phyloP scores from a whole-genome alignment of 2,888 invertebrate genomes.

The Caenorhabditis sp. region DNA sequence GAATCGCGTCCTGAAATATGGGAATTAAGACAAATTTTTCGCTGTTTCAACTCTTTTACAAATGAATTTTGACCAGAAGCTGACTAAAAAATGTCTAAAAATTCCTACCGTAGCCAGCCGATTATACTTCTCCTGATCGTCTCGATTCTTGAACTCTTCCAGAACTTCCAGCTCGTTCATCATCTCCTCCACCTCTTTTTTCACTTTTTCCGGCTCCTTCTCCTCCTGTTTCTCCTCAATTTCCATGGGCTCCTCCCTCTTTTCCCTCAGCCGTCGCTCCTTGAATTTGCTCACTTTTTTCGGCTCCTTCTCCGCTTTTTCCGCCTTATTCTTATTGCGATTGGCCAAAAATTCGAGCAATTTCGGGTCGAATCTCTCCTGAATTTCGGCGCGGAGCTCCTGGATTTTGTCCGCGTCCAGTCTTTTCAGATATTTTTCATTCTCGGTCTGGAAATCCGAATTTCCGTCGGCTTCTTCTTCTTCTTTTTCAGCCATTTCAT shows the following conservation, averaged over 20 bases:
- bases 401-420: constrained; percentile 66
- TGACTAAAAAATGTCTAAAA: too few relatives aligned
- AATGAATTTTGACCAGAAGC: neutral
- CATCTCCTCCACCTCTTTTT: constrained; percentile 60
- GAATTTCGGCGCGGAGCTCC: constrained; percentile 62
- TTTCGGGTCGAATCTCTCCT: constrained; percentile 66
- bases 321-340: constrained; percentile 50
- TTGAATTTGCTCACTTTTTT: constrained; percentile 41
- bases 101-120: constrained; percentile 75
- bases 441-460: constrained; percentile 41
- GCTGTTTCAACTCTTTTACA: neutral
- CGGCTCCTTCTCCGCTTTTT: constrained; percentile 15
- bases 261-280: constrained; percentile 5
- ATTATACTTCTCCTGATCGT: constrained; percentile 68
- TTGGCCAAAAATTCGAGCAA: constrained; percentile 65
- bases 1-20: constrained; percentile 72
- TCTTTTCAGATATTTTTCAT: constrained; percentile 48
- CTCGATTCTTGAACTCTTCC: constrained; percentile 59
- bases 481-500: constrained; percentile 17
- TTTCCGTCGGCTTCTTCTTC: constrained; percentile 15
- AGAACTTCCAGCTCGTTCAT: constrained; percentile 75
- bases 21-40: constrained; percentile 3
- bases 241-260: constrained; percentile 2
- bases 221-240: too few relatives aligned
- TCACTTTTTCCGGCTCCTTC: neutral